Evolutionary conservation across 2,797 vertebrate genomes (phyloP).

Genomic region (Muraenolepis orangiensis): DNA sequence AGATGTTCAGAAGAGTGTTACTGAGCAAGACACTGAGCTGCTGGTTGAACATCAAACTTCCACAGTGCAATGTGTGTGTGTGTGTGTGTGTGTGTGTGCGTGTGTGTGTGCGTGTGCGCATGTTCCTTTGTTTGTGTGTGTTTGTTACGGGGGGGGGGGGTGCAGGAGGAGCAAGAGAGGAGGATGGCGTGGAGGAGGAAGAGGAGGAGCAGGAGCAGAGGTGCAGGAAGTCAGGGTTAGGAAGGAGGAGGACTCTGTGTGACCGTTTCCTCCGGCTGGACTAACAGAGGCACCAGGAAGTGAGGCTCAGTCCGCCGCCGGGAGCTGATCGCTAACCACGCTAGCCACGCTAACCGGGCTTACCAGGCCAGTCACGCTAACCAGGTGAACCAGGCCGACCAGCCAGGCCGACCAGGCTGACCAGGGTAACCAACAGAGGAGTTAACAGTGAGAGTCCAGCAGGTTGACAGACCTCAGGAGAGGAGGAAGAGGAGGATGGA

Average conservation of each 20-base stretch:
- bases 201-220: neutral
- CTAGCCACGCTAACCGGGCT: neutral
- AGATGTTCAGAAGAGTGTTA: no score
- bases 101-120: neutral
- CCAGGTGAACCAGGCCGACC: neutral
- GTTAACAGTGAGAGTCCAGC: neutral
- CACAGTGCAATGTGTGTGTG: neutral
- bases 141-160: neutral
- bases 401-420: neutral
- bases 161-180: neutral
- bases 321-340: neutral
- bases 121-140: neutral
- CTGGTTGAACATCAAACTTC: no score
- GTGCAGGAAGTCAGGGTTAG: neutral
- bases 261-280: neutral
- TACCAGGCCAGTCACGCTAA: neutral
- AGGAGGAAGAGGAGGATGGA: neutral
- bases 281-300: neutral
- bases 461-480: neutral
- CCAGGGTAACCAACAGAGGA: neutral
- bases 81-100: neutral
- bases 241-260: no score
- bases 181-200: no score
- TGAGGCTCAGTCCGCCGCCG: neutral
- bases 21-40: no score